Base-by-base conservation (phyloP, 2,113 vertebrate genomes). In the Alethe castanea region DNA sequence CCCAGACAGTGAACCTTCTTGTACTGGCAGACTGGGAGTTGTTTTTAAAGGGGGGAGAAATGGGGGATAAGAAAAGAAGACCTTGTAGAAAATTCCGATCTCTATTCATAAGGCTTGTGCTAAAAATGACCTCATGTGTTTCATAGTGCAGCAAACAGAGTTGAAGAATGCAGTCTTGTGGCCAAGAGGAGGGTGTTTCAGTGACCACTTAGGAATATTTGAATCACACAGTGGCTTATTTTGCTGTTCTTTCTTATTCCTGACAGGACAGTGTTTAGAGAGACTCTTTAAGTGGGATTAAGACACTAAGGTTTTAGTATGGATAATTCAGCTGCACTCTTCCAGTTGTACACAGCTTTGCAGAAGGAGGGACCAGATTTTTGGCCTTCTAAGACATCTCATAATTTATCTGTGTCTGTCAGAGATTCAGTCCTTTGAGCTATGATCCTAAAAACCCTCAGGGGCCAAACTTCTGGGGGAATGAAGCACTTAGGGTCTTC, bases 101-200 rank as follows among this genome's bases (percentile, higher is more conserved):
- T 87, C 93, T 94, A 91, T 95, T 94, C 84, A 91, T 92, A 59
- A 87, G 87, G 61, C 90, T 94, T 76, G 83, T 80, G 73, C 93
- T 62, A 91, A 87, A 97, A 95, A 95, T 92, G 92, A 96, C 95
- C 93, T 92, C 84, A 94, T 96, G 70, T 91, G 81, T 91, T 72
- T 92, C 77, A 89, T 40, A 57, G 78, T 6, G 89, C 73, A 65
- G 87, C 81, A 95, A 95, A 84, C 69, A 87, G 87, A 50, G 59
- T 31, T 59, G 87, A 95, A 95, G 93, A 94, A 95, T 95, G 93
- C 1, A 0, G 81, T 78, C 77, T 92, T 91, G 88, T 76, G 78
- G 90, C 84, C 93, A 92, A 95, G 88, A 76, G 50, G 36, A 82
- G 92, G 40, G 53, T 91, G 62, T 93, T 93, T 92, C 81, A 73